Evolutionary conservation across 2,888 invertebrate species (phyloP), one percentile per base, ranked within the genome.

Genomic region (Rhagophthalmus giganteus): DNA sequence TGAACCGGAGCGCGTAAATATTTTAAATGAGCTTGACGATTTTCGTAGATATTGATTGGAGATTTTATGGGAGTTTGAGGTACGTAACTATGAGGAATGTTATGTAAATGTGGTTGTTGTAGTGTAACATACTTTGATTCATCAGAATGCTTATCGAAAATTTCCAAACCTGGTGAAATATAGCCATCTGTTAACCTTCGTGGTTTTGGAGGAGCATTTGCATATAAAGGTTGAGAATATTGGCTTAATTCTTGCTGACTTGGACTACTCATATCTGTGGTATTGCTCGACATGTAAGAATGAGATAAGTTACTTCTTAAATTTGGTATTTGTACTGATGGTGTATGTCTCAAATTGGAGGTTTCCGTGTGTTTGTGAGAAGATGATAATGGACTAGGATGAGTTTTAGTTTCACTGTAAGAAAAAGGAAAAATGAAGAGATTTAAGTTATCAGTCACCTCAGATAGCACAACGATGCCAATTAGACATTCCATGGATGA

Each of bases 201-300:
- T 0, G 93, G 92, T 70, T 93, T 93, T 0, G 93, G 92, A 7
- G 92, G 92, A 2, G 93, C 92, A 74, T 93, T 93, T 1, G 90
- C 92, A 68, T 94, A 94, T 1, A 92, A 81, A 0, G 92, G 90
- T 65, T 87, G 87, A 2, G 78, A 76, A 55, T 74, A 78, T 49
- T 76, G 78, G 48, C 74, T 71, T 2, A 72, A 64, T 61, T 70
- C 66, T 47, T 66, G 65, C 51, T 71, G 69, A 60, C 70, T 69
- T 16, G 64, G 64, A 62, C 63, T 68, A 45, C 69, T 70, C 56
- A 69, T 61, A 54, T 71, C 70, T 9, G 69, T 68, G 5, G 68
- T 62, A 56, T 69, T 70, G 54, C 67, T 70, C 14, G 68, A 64
- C 2, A 70, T 68, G 55, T 72, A 70, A 50, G 61, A 63, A 47